Evolutionary conservation across 2,113 vertebrate species (phyloP).

Genomic region (Globicephala melas): DNA sequence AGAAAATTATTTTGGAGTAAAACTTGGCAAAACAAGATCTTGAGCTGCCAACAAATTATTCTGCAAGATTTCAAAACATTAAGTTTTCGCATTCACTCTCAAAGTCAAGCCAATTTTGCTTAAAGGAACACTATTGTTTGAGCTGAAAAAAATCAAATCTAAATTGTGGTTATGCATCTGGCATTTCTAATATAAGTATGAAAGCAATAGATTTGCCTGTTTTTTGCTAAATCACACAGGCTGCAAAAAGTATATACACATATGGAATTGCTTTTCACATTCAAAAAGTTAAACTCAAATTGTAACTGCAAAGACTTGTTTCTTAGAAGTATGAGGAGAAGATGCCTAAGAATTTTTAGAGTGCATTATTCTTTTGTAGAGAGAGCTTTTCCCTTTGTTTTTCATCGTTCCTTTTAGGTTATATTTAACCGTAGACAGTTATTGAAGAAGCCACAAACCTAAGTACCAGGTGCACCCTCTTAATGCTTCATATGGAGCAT

Average conservation of each 20-base stretch:
- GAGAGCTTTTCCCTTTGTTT: constrained; percentile 4
- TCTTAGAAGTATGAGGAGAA: neutral
- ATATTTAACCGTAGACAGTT: constrained; percentile 3
- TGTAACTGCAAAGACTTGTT: constrained; percentile 38
- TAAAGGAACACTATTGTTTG: constrained; percentile 70
- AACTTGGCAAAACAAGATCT: constrained; percentile 72
- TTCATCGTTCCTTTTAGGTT: neutral
- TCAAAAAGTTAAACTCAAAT: constrained; percentile 63
- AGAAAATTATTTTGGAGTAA: constrained; percentile 75
- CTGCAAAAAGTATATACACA: constrained; percentile 56
- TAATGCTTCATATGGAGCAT: neutral
- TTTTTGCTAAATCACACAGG: constrained; percentile 24
- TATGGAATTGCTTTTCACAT: constrained; percentile 70
- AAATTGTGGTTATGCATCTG: constrained; percentile 73
- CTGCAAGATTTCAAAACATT: constrained; percentile 72
- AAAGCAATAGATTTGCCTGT: constrained; percentile 64
- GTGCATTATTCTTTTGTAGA: constrained; percentile 19
- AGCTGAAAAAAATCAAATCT: constrained; percentile 59
- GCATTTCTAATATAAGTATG: constrained; percentile 65
- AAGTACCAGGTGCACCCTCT: neutral
- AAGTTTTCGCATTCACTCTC: constrained; percentile 64
- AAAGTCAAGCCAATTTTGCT: constrained; percentile 68
- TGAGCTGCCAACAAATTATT: constrained; percentile 69
- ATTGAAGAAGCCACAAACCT: constrained; percentile 5
- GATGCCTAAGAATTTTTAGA: constrained; percentile 25